Percentiles rank a stretch among this genome's conserved stretches.
Conservation (phyloP, 2,888 invertebrate species). For the Ormia ochracea region DNA sequence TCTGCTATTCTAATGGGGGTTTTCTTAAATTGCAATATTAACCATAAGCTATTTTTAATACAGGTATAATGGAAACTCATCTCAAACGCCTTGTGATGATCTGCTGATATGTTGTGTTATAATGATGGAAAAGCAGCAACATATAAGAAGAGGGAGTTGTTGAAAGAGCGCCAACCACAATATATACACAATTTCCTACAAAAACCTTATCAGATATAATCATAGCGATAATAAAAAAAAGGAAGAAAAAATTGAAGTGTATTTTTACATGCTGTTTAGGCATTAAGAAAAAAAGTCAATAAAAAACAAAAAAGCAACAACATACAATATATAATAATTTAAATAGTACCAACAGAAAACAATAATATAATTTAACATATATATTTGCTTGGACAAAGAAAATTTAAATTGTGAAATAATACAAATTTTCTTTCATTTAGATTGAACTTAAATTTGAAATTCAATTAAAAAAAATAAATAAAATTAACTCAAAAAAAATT, state of each 20-base stretch:
- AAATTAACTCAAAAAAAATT: constrained; percentile 44
- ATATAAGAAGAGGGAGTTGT: constrained; percentile 59
- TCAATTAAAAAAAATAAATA: constrained; percentile 26
- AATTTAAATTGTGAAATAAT: constrained; percentile 45
- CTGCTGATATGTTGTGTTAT: constrained; percentile 52
- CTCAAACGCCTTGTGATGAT: constrained; percentile 27
- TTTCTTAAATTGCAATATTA: no score
- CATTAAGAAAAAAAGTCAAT: constrained; percentile 14
- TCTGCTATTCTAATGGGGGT: no score
- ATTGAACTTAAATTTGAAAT: constrained; percentile 60
- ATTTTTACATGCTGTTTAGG: background rate
- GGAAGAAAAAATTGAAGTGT: background rate
- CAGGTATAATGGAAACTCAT: constrained; percentile 34
- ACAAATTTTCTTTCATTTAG: constrained; percentile 34
- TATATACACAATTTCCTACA: constrained; percentile 33
- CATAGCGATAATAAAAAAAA: constrained; percentile 6
- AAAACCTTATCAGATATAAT: constrained; percentile 9
- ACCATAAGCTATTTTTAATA: background rate
- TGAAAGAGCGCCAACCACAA: constrained; percentile 55
- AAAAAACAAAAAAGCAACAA: constrained; percentile 35
- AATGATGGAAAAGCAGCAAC: constrained; percentile 52
- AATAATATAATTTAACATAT: no score
- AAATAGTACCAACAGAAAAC: constrained; percentile 21
- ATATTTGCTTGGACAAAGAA: constrained; percentile 21
- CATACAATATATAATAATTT: constrained; percentile 2